phyloP scores from a whole-genome alignment of 2,888 invertebrate genomes.

The Oegoconia quadripuncta region DNA sequence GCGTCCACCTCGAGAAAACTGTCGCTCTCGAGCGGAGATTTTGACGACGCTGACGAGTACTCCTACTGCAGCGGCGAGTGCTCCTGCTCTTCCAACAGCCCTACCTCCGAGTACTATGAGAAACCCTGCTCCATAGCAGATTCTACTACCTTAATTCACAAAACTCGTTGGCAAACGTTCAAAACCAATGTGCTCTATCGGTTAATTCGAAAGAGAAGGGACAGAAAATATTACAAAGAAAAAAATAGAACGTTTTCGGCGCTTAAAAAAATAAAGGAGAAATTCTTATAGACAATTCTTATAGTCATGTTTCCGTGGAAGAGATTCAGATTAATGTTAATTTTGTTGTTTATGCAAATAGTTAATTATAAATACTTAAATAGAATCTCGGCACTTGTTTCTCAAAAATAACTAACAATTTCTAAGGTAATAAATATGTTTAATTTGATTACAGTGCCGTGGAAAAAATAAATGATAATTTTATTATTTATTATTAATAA shows the following conservation, averaged over 20 bases:
- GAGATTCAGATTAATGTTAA: background rate
- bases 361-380: too few species aligned
- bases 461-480: slow-evolving; percentile 4
- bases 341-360: background rate
- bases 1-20: slow-evolving; percentile 55
- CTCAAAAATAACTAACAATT: too few species aligned
- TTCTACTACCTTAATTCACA: slow-evolving; percentile 38
- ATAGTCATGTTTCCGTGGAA: too few species aligned
- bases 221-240: slow-evolving; percentile 9
- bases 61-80: slow-evolving; percentile 36
- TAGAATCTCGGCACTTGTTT: too few species aligned
- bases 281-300: too few species aligned
- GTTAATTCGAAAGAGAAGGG: slow-evolving; percentile 25
- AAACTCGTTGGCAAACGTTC: slow-evolving; percentile 47
- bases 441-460: background rate
- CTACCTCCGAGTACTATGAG: slow-evolving; percentile 26
- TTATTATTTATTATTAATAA: background rate
- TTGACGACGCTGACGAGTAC: slow-evolving; percentile 31
- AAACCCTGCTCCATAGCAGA: slow-evolving; percentile 50
- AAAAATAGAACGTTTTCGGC: too few species aligned
- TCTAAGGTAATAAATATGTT: background rate
- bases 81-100: slow-evolving; percentile 37
- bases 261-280: too few species aligned
- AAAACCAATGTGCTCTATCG: slow-evolving; percentile 37
- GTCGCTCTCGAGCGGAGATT: slow-evolving; percentile 43